Conservation (phyloP, 2,888 invertebrate species). For the Xestia sexstrigata region DNA sequence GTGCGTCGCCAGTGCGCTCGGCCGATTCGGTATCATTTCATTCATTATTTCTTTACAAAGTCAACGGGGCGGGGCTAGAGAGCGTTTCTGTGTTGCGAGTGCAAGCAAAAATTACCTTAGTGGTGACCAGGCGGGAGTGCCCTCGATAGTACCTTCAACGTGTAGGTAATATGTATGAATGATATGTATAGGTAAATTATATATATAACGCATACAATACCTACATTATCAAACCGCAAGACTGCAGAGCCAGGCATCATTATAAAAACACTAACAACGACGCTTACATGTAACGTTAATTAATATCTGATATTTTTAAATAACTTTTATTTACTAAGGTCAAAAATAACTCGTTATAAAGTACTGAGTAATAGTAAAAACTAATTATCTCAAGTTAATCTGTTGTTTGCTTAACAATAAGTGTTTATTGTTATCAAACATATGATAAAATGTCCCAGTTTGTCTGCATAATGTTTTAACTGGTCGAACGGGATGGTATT, state of each 20-base stretch:
- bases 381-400: slow-evolving; percentile 36
- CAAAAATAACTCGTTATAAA: neutral
- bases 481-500: slow-evolving; percentile 50
- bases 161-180: slow-evolving; percentile 22
- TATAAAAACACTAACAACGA: slow-evolving; percentile 24
- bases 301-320: neutral
- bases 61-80: too few species aligned
- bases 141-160: too few species aligned
- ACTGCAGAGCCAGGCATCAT: slow-evolving; percentile 39
- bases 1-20: too few species aligned
- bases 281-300: slow-evolving; percentile 26
- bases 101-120: too few species aligned
- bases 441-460: slow-evolving; percentile 43
- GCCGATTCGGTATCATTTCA: too few species aligned
- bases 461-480: slow-evolving; percentile 57
- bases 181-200: slow-evolving; percentile 16
- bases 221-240: slow-evolving; percentile 29
- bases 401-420: slow-evolving; percentile 36
- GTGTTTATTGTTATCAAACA: slow-evolving; percentile 48
- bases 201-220: slow-evolving; percentile 17
- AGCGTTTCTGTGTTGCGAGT: too few species aligned
- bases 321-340: neutral
- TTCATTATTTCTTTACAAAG: too few species aligned
- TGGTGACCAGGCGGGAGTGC: too few species aligned
- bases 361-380: neutral